phyloP scores from a whole-genome alignment of 1,140 invertebrate species.

The Diachasmimorpha longicaudata region DNA sequence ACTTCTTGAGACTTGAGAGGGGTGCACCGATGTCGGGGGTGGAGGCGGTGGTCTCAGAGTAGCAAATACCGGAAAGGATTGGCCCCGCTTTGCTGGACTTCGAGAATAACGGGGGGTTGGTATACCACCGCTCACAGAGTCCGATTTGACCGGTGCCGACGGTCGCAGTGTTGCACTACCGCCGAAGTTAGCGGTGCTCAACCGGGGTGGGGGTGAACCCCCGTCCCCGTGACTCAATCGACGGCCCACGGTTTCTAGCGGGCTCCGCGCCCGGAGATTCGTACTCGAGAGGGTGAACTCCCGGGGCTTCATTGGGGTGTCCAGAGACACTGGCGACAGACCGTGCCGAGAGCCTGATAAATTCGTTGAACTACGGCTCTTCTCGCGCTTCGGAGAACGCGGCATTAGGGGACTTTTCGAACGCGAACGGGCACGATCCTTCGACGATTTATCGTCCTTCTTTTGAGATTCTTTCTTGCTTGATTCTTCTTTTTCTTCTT shows the following conservation, averaged over 20 bases:
- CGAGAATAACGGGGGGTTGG: constrained; percentile 51
- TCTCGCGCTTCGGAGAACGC: constrained; percentile 52
- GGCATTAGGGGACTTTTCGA: constrained; percentile 59
- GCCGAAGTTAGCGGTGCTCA: constrained; percentile 34
- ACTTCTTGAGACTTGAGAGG: constrained; percentile 43
- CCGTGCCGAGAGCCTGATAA: constrained; percentile 51
- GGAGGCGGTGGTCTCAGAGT: constrained; percentile 47
- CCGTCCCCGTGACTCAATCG: constrained; percentile 57
- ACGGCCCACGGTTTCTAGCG: constrained; percentile 56
- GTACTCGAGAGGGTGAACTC: constrained; percentile 59
- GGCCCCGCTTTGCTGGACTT: constrained; percentile 58
- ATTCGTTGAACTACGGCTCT: constrained; percentile 55
- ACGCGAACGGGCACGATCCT: constrained; percentile 50
- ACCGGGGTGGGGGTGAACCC: constrained; percentile 52
- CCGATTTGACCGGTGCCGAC: constrained; percentile 44
- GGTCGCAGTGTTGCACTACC: constrained; percentile 52
- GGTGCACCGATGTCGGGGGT: constrained; percentile 26
- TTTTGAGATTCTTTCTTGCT: constrained; percentile 30
- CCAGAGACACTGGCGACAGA: constrained; percentile 50
- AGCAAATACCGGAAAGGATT: constrained; percentile 59
- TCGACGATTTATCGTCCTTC: constrained; percentile 46
- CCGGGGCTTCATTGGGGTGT: constrained; percentile 51
- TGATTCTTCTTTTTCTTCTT: constrained; percentile 51
- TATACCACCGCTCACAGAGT: constrained; percentile 46
- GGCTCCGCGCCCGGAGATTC: constrained; percentile 56